Conservation (phyloP, 2,888 invertebrate genomes). For the Athalia circularis region DNA sequence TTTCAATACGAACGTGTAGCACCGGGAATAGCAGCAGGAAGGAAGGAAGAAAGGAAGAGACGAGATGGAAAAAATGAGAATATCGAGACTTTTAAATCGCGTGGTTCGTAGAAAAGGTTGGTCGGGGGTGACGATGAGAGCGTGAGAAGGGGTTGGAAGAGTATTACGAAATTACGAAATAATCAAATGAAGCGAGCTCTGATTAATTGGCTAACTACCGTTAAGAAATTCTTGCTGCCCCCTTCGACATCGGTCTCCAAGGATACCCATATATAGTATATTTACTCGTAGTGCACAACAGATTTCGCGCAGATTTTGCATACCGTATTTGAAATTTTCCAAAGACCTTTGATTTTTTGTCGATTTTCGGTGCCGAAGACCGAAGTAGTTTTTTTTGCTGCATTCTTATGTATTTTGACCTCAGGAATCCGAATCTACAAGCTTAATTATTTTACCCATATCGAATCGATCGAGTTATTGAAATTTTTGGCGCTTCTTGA, state of each 20-base stretch:
- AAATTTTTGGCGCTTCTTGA: too few species aligned
- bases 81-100: not conserved
- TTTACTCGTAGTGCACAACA: slow-evolving; percentile 49
- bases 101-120: slow-evolving; percentile 44
- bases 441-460: too few species aligned
- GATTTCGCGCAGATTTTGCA: slow-evolving; percentile 54
- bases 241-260: too few species aligned
- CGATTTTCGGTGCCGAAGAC: too few species aligned
- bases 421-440: too few species aligned
- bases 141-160: slow-evolving; percentile 51
- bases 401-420: too few species aligned
- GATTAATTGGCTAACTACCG: slow-evolving; percentile 64
- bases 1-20: not conserved
- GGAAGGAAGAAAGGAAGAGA: not conserved
- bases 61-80: not conserved
- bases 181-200: slow-evolving; percentile 63
- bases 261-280: too few species aligned
- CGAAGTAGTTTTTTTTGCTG: too few species aligned
- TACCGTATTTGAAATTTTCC: too few species aligned
- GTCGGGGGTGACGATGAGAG: slow-evolving; percentile 41
- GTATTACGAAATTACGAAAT: slow-evolving; percentile 56
- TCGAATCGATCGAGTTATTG: too few species aligned
- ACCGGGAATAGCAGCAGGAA: not conserved
- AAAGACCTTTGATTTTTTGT: too few species aligned
- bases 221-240: too few species aligned